Percentiles rank a stretch among this genome's conserved stretches.
These are phyloP conservation scores for Miniopterus natalensis DNA, from an alignment of 2,113 vertebrate genomes.

Conservation along the genomic window DNA sequence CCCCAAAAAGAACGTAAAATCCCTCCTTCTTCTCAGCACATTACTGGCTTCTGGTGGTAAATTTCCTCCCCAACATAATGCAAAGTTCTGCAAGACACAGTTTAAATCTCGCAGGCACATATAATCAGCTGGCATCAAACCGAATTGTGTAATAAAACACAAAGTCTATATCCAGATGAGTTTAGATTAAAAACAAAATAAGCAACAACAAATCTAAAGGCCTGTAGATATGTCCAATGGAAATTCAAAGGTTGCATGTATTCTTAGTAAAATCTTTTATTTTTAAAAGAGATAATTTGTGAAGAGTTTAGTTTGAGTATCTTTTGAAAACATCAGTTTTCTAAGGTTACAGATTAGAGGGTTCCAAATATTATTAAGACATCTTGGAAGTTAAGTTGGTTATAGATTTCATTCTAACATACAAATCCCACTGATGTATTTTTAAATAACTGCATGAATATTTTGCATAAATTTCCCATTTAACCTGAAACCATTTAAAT, in stretches of 20 bases:
- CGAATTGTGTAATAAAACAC: constrained; percentile 1
- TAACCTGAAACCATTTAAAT: not conserved
- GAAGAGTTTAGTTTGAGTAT: not conserved
- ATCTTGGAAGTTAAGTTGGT: not conserved
- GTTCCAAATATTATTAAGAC: constrained; percentile 30
- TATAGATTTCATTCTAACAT: constrained; percentile 17
- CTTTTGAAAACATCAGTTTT: not conserved
- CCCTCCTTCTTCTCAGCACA: not conserved
- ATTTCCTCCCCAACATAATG: constrained; percentile 37
- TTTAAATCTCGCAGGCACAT: not conserved
- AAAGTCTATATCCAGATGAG: not conserved
- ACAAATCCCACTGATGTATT: not conserved
- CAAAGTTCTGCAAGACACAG: constrained; percentile 19
- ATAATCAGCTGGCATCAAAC: not conserved
- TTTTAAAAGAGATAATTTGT: not conserved
- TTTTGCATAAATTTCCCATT: constrained; percentile 17
- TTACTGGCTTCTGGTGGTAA: not conserved
- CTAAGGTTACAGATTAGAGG: not conserved
- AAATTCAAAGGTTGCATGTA: constrained; percentile 27
- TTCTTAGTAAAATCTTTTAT: not conserved
- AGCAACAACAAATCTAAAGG: constrained; percentile 54
- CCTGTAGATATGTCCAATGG: not conserved
- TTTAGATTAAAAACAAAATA: constrained; percentile 53
- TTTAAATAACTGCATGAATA: constrained; percentile 39
- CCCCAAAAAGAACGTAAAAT: not conserved